A percentile compares a stretch with the other conserved stretches of the same genome.
Conservation (phyloP, 1,140 invertebrate species). For the Delia radicum region DNA sequence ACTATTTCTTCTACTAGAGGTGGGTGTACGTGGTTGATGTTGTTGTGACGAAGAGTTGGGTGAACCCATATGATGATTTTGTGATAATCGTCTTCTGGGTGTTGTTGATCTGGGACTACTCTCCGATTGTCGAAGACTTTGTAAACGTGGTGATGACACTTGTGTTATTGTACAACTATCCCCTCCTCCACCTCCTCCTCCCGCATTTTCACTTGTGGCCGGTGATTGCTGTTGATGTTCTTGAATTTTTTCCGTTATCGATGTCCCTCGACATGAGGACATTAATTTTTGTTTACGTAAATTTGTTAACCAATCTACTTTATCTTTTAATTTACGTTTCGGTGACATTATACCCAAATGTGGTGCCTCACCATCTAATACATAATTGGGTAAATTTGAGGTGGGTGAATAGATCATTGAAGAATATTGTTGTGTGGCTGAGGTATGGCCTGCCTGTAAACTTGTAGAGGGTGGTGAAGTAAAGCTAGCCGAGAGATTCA, state of each 20-base stretch:
- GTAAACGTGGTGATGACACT: slow-evolving; percentile 40
- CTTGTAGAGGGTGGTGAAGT: slow-evolving; percentile 13
- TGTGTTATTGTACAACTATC: background rate
- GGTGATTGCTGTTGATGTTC: slow-evolving; percentile 35
- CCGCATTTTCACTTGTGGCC: background rate
- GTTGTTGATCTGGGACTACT: slow-evolving; percentile 39
- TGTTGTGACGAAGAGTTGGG: background rate
- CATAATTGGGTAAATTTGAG: slow-evolving; percentile 74
- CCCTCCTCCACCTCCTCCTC: background rate
- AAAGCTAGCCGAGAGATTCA: background rate
- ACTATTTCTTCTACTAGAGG: slow-evolving; percentile 49
- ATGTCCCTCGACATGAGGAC: slow-evolving; percentile 36
- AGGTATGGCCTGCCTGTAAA: background rate
- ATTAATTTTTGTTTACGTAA: slow-evolving; percentile 63
- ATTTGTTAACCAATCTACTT: slow-evolving; percentile 72
- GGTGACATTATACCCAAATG: slow-evolving; percentile 71
- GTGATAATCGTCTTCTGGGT: slow-evolving; percentile 43
- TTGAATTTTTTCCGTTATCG: slow-evolving; percentile 44
- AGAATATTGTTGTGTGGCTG: slow-evolving; percentile 21
- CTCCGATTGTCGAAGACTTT: slow-evolving; percentile 46
- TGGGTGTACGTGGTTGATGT: slow-evolving; percentile 41
- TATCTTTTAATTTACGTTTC: slow-evolving; percentile 62
- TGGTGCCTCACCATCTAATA: slow-evolving; percentile 72
- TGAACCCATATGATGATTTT: slow-evolving; percentile 26
- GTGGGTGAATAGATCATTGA: slow-evolving; percentile 64